A percentile compares a stretch with the other conserved stretches of the same genome.
Evolutionary conservation across 2,797 vertebrate genomes (phyloP).

Genomic region (Heterohyrax brucei): DNA sequence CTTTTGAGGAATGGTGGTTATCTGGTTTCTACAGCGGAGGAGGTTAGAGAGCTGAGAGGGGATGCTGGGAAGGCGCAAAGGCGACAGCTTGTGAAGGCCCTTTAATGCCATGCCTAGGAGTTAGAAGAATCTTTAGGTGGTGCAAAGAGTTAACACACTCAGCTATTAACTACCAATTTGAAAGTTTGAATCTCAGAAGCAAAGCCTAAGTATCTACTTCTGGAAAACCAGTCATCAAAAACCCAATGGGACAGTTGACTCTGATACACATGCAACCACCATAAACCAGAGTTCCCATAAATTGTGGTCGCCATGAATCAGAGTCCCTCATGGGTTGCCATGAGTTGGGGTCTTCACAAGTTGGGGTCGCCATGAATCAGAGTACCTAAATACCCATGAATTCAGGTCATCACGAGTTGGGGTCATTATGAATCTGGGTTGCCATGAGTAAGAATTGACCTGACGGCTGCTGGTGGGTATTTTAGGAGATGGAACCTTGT

Average conservation of each 20-base stretch:
- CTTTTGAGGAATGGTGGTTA: not conserved
- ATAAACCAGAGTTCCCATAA: not conserved
- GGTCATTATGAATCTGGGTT: too few relatives aligned
- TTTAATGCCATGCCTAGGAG: not conserved
- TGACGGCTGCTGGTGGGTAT: not conserved
- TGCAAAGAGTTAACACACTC: not conserved
- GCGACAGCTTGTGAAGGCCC: not conserved
- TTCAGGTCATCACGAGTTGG: too few relatives aligned
- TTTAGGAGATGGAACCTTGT: not conserved
- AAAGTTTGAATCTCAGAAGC: not conserved
- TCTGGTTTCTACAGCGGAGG: not conserved
- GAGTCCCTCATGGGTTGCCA: not conserved
- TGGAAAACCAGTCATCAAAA: not conserved
- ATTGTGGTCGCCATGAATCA: not conserved
- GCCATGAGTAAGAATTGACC: not conserved
- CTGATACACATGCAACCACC: not conserved
- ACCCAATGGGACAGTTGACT: too few relatives aligned
- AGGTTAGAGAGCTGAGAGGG: not conserved
- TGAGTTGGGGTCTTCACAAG: too few relatives aligned
- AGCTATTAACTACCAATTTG: not conserved
- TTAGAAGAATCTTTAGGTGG: too few relatives aligned
- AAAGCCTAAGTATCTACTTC: not conserved
- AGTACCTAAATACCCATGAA: too few relatives aligned
- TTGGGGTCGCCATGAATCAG: too few relatives aligned
- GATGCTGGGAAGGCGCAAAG: not conserved